These are phyloP conservation scores for Zootermopsis nevadensis DNA, from an alignment of 2,888 invertebrate species.

Conservation along the genomic window DNA sequence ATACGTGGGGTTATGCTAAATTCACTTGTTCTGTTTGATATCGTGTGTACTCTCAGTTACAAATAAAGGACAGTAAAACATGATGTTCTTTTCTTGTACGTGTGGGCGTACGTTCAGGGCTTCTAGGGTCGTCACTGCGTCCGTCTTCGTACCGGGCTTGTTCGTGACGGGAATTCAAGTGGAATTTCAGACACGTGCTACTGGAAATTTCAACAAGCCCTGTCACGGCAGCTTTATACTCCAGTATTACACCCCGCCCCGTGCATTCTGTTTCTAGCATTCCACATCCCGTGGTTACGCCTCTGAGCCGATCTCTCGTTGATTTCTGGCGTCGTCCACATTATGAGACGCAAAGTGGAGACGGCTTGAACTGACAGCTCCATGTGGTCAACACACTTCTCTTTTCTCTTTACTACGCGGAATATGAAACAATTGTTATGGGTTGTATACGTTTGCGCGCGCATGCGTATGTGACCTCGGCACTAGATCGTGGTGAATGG, in stretches of 20 bases:
- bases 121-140: neutral
- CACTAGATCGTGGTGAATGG: too few relatives aligned
- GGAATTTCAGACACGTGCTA: conserved; percentile 1
- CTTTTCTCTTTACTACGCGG: too few relatives aligned
- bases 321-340: too few relatives aligned
- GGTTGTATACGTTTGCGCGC: too few relatives aligned
- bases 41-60: neutral
- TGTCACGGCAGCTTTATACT: neutral
- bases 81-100: too few relatives aligned
- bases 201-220: neutral
- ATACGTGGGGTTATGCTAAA: too few relatives aligned
- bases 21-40: too few relatives aligned
- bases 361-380: too few relatives aligned
- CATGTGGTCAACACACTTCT: too few relatives aligned
- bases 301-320: neutral
- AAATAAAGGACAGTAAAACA: neutral
- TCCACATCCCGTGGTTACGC: neutral
- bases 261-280: neutral
- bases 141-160: neutral
- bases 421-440: too few relatives aligned
- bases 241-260: neutral
- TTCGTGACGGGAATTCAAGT: neutral
- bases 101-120: neutral
- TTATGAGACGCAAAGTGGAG: too few relatives aligned
- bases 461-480: too few relatives aligned